phyloP scores from a whole-genome alignment of 1,140 invertebrate species.

The Grapholita molesta region DNA sequence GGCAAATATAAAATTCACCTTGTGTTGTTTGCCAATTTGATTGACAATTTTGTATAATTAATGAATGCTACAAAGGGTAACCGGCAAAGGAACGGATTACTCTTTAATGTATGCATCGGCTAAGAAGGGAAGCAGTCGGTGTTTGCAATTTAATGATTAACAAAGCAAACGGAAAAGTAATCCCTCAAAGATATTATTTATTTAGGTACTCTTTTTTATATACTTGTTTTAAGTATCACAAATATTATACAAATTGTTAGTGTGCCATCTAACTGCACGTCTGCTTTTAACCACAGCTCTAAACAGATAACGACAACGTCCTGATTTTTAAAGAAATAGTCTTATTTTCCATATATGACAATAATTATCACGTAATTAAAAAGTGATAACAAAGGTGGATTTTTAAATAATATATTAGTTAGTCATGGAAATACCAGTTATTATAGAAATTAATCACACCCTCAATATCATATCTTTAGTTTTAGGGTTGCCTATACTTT shows the following conservation, averaged over 20 bases:
- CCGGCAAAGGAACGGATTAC: background rate
- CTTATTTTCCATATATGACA: background rate
- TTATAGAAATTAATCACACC: background rate
- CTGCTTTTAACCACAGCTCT: background rate
- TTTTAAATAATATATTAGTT: background rate
- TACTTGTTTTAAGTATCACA: background rate
- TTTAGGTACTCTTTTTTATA: background rate
- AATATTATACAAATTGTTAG: background rate
- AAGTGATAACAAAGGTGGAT: background rate
- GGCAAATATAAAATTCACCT: conserved; percentile 1
- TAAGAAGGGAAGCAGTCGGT: background rate
- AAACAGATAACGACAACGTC: background rate
- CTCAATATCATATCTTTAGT: background rate
- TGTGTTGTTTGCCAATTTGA: background rate
- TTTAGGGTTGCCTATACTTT: too few relatives aligned
- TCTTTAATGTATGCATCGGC: background rate
- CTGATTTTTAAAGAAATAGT: background rate
- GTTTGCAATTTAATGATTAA: background rate
- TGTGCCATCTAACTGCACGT: background rate
- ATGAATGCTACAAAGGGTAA: background rate
- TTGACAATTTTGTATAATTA: conserved; percentile 1
- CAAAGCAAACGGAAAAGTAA: background rate
- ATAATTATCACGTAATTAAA: background rate
- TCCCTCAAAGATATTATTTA: background rate
- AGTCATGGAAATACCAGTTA: background rate